Evolutionary conservation across 2,888 invertebrate genomes (phyloP).

Genomic region (Mayetiola destructor): DNA sequence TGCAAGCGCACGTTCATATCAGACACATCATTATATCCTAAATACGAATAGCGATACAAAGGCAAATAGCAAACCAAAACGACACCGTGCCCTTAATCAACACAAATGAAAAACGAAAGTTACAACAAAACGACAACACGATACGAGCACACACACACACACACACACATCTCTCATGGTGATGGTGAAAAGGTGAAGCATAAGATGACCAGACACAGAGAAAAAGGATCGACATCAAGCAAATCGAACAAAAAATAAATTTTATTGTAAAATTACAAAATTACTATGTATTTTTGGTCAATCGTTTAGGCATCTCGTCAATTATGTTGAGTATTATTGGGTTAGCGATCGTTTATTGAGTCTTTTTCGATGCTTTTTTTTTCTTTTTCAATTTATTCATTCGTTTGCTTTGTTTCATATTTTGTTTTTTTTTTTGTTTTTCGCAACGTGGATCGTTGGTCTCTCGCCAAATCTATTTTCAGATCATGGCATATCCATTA

Average conservation of each 20-base stretch:
- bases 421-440: background rate
- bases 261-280: constrained; percentile 14
- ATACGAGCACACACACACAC: background rate
- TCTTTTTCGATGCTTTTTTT: background rate
- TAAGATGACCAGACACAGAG: background rate
- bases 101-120: background rate
- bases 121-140: background rate
- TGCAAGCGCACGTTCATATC: background rate
- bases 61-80: too few species aligned
- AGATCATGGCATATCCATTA: too few species aligned
- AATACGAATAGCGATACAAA: too few species aligned
- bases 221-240: constrained; percentile 5
- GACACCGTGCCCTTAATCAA: background rate
- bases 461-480: background rate
- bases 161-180: background rate
- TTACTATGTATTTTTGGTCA: constrained; percentile 14
- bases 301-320: constrained; percentile 14
- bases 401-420: background rate
- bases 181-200: background rate
- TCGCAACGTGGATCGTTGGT: background rate
- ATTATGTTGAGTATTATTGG: constrained; percentile 13
- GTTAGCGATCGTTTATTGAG: constrained; percentile 12
- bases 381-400: too few species aligned
- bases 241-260: constrained; percentile 6
- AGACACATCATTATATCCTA: constrained; percentile 10